Evolutionary conservation across 23 tunicate genomes (phyloP).

Genomic region (Styela plicata): DNA sequence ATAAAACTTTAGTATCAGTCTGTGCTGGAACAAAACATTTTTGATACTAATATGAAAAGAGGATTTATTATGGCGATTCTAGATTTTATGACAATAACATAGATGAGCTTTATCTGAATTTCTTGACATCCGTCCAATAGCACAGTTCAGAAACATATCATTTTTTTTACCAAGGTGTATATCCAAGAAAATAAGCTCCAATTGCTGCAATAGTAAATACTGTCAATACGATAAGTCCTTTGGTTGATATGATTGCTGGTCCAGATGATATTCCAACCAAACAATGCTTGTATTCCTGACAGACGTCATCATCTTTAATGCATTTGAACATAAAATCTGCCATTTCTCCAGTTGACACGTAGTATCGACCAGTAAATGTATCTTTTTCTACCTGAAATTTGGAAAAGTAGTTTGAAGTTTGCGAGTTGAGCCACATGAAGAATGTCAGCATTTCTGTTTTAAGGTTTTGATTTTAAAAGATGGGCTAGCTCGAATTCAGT

Average conservation of each 20-base stretch:
- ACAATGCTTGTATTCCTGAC: constrained; percentile 38
- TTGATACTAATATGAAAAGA: too few species aligned
- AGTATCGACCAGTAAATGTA: constrained; percentile 27
- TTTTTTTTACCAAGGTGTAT: neutral
- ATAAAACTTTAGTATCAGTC: too few species aligned
- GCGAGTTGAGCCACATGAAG: too few species aligned
- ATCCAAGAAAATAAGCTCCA: constrained; percentile 8
- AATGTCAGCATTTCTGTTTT: too few species aligned
- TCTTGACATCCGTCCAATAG: too few species aligned
- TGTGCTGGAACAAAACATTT: too few species aligned
- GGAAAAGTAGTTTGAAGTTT: too few species aligned
- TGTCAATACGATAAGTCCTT: neutral
- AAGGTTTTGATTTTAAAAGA: too few species aligned
- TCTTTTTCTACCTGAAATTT: constrained; percentile 40
- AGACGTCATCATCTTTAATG: constrained; percentile 19
- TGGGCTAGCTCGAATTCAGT: too few species aligned
- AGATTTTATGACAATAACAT: neutral
- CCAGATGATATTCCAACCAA: constrained; percentile 66
- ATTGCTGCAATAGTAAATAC: neutral
- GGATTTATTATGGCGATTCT: too few species aligned
- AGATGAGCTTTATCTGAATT: neutral
- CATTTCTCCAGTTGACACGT: constrained; percentile 50
- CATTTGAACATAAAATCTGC: constrained; percentile 60
- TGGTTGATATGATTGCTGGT: constrained; percentile 16
- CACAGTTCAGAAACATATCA: too few species aligned